phyloP scores from a whole-genome alignment of 1,140 invertebrate species.

The Octopus sinensis region DNA sequence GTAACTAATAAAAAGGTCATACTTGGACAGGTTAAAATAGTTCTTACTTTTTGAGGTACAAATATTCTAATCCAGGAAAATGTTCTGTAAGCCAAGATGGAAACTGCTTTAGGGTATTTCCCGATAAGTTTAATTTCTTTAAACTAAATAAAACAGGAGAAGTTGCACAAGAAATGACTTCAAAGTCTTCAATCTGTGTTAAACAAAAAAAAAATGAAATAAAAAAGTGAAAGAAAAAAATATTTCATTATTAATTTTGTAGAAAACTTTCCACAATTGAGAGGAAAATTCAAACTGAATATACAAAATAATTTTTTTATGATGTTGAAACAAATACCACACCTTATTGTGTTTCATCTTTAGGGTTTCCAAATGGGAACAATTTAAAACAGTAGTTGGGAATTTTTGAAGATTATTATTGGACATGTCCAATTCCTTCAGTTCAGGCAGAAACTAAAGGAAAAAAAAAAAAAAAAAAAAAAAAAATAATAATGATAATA shows the following conservation, averaged over 20 bases:
- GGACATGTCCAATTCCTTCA: slow-evolving; percentile 28
- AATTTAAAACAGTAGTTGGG: slow-evolving; percentile 24
- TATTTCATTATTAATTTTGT: too few relatives aligned
- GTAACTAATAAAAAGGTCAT: background rate
- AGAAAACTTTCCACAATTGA: too few relatives aligned
- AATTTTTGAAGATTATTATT: slow-evolving; percentile 30
- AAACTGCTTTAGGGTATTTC: slow-evolving; percentile 19
- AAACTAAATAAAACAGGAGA: slow-evolving; percentile 13
- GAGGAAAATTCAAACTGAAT: too few relatives aligned
- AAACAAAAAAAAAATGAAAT: too few relatives aligned
- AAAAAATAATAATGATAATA: too few relatives aligned
- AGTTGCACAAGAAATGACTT: too few relatives aligned
- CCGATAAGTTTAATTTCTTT: slow-evolving; percentile 24
- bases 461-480: background rate
- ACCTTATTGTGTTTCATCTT: slow-evolving; percentile 36
- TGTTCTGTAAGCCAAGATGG: slow-evolving; percentile 21
- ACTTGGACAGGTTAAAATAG: background rate
- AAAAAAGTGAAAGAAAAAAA: too few relatives aligned
- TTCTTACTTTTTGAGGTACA: slow-evolving; percentile 21
- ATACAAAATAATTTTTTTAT: too few relatives aligned
- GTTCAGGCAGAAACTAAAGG: slow-evolving; percentile 28
- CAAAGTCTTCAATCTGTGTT: too few relatives aligned
- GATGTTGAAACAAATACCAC: background rate
- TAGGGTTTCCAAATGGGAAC: slow-evolving; percentile 23
- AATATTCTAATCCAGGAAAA: slow-evolving; percentile 21